Conservation (phyloP, 1,140 invertebrate genomes). For the Frieseomelitta varia region DNA sequence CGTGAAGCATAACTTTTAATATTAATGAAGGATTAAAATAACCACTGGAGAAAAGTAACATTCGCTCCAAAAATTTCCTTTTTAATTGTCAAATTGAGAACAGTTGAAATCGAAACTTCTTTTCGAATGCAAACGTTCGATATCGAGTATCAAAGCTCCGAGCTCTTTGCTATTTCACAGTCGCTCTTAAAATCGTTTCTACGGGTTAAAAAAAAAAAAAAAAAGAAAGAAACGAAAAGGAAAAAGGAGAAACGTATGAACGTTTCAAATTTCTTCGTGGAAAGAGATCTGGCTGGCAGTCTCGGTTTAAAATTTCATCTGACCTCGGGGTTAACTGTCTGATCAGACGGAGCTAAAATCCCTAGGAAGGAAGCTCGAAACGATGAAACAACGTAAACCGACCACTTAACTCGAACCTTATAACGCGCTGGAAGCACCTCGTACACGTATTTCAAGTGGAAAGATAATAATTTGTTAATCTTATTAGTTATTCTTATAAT, state of each 20-base stretch:
- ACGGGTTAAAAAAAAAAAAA: too few relatives aligned
- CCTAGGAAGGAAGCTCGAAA: not conserved
- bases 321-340: not conserved
- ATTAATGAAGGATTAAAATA: too few relatives aligned
- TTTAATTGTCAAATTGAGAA: too few relatives aligned
- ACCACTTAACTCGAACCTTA: not conserved
- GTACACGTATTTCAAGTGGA: too few relatives aligned
- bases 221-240: too few relatives aligned
- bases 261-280: not conserved
- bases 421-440: too few relatives aligned
- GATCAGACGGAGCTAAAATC: not conserved
- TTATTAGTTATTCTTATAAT: too few relatives aligned
- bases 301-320: conserved; percentile 1
- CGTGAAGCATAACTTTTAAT: too few relatives aligned
- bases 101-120: not conserved
- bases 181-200: not conserved
- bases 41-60: too few relatives aligned
- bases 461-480: too few relatives aligned
- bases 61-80: too few relatives aligned
- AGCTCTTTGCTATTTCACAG: not conserved
- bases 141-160: not conserved
- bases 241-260: not conserved
- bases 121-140: not conserved
- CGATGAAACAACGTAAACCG: not conserved
- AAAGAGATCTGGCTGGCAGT: not conserved